A percentile compares a stretch with the other conserved stretches of the same genome.
Conservation (phyloP, 2,888 invertebrate genomes). For the Camptogramma bilineatum region DNA sequence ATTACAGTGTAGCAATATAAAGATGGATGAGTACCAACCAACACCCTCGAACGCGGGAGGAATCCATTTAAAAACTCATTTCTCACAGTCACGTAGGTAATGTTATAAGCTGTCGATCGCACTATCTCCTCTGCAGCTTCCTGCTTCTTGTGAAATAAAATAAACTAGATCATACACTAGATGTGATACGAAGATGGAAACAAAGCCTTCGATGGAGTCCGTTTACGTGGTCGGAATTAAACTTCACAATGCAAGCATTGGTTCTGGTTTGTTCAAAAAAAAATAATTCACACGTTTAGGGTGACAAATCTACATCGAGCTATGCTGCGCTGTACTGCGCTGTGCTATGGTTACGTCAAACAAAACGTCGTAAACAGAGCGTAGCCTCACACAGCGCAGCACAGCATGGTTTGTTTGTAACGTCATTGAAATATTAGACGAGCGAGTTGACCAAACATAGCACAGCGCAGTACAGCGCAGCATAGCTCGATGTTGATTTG, state of each 20-base stretch:
- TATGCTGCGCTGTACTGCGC: no score
- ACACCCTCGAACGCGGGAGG: conserved; percentile 51
- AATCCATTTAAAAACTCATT: conserved; percentile 78
- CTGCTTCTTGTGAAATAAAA: conserved; percentile 33
- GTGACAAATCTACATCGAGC: no score
- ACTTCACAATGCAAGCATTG: not conserved
- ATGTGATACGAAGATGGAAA: conserved; percentile 19
- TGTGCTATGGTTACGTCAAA: no score
- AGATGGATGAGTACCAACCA: conserved; percentile 29
- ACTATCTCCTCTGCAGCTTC: conserved; percentile 30
- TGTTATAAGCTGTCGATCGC: conserved; percentile 68
- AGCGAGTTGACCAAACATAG: no score
- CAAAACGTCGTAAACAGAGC: no score
- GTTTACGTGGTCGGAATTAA: conserved; percentile 24
- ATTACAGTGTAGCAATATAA: conserved; percentile 32
- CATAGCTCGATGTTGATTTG: no score
- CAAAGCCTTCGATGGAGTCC: conserved; percentile 22
- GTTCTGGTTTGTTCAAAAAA: not conserved
- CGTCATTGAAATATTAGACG: no score
- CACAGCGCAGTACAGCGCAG: no score
- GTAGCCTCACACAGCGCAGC: no score
- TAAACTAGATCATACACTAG: conserved; percentile 29
- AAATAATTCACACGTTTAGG: no score
- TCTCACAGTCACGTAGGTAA: conserved; percentile 67
- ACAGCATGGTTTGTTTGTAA: no score